Base-by-base conservation (phyloP, 2,888 invertebrate genomes). In the Chalcosyrphus nemorum region DNA sequence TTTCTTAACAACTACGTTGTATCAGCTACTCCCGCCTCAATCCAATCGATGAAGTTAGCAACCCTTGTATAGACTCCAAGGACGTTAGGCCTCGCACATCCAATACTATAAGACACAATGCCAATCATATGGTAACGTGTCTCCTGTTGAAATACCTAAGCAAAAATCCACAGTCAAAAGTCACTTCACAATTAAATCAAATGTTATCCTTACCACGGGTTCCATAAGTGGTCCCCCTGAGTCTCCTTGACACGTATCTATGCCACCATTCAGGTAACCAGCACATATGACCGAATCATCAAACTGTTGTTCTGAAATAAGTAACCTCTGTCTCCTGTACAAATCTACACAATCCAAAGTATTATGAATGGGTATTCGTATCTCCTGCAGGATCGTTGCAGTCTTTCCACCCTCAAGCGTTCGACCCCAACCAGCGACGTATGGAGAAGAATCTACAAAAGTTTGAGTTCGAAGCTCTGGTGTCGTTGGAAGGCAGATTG, bases 401-500 rank as follows among this genome's bases (percentile, higher is more conserved):
- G 94, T 92, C 5, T 94, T 93, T 1, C 96, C 97, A 1, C 88
- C 88, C 66, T 91, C 91, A 87, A 87, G 86, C 0, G 91, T 90
- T 80, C 87, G 89, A 27, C 92, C 92, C 91, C 91, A 92, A 9
- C 97, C 97, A 2, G 95, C 95, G 0, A 97, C 94, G 87, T 95
- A 94, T 0, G 96, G 95, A 45, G 90, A 92, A 77, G 92, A 92
- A 45, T 92, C 91, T 0, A 93, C 93, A 81, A 94, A 95, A n/a
- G 91, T 92, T 54, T 92, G 93, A 0, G 92, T 89, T 50, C 93
- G 92, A 45, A 95, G 88, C 3, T 93, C 92, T 0, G 92, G 90
- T 7, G 92, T 90, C 11, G 92, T 89, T 0, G 97, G 97, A 63
- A 97, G 91, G 89, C 97, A 97, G 86, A 97, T 94, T 0, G 97